These are phyloP conservation scores for Drosophila buzzatii DNA, from an alignment of 2,888 invertebrate species.

Conservation along the genomic window DNA sequence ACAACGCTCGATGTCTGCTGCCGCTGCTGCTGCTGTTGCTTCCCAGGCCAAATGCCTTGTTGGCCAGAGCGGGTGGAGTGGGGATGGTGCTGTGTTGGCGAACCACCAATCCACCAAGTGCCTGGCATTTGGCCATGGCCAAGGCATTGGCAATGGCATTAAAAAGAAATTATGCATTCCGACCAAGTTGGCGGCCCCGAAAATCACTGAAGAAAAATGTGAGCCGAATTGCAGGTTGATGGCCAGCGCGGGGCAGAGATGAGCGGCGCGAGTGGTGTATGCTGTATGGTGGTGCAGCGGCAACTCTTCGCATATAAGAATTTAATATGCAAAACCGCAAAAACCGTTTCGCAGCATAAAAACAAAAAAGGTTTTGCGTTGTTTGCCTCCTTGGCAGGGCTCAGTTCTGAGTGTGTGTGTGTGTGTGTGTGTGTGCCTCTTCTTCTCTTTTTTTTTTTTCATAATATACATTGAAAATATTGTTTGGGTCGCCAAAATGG, in stretches of 20 bases:
- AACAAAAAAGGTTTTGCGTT: conserved; percentile 50
- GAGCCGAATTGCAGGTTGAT: conserved; percentile 37
- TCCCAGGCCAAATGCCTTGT: conserved; percentile 3
- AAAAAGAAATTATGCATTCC: conserved; percentile 82
- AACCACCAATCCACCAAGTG: conserved; percentile 11
- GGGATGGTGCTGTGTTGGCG: neutral
- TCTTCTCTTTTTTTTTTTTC: conserved; percentile 60
- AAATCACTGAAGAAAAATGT: conserved; percentile 75
- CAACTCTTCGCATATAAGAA: conserved; percentile 63
- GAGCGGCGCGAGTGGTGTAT: neutral
- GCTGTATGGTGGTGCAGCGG: conserved; percentile 13
- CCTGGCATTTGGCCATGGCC: conserved; percentile 47
- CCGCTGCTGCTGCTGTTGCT: neutral
- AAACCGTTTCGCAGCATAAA: conserved; percentile 71
- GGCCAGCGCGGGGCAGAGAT: neutral
- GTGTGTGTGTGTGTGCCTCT: conserved; percentile 55
- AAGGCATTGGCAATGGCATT: conserved; percentile 63
- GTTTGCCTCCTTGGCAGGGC: conserved; percentile 24
- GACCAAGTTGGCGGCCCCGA: conserved; percentile 76
- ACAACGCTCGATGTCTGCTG: conserved; percentile 10
- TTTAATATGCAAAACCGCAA: conserved; percentile 83
- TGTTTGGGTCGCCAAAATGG: conserved; percentile 83
- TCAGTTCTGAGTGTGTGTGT: conserved; percentile 10
- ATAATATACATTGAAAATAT: conserved; percentile 81
- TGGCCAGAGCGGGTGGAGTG: neutral